These are phyloP conservation scores for Lamprotornis superbus DNA, from an alignment of 2,113 vertebrate species.

Conservation along the genomic window DNA sequence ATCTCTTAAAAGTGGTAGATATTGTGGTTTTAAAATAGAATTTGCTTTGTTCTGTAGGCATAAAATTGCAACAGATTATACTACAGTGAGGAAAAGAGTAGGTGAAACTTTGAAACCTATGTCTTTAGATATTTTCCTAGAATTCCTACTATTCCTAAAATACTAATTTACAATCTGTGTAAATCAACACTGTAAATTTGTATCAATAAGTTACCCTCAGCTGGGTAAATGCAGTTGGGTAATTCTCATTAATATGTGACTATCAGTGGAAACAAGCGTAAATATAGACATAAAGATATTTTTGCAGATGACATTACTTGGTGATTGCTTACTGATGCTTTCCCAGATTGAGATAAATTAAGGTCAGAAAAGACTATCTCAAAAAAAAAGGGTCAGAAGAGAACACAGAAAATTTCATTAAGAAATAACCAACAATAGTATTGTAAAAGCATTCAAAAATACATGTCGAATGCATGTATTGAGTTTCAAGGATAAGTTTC, in stretches of 20 bases:
- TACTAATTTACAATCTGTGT: neutral
- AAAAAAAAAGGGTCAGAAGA: neutral
- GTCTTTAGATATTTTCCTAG: neutral
- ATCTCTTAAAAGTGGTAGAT: neutral
- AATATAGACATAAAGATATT: neutral
- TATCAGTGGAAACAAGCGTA: neutral
- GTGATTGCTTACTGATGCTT: neutral
- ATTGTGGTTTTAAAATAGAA: neutral
- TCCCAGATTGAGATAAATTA: neutral
- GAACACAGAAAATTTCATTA: neutral
- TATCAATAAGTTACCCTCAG: neutral
- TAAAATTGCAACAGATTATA: neutral
- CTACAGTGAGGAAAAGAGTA: neutral
- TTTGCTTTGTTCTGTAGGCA: rapidly evolving
- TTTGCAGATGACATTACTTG: neutral
- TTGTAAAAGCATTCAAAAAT: neutral
- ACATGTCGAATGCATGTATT: neutral
- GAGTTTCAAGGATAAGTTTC: neutral
- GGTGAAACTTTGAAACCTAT: neutral
- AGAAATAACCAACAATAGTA: neutral
- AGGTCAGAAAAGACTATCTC: neutral
- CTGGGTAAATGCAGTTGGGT: neutral
- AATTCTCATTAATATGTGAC: too few relatives aligned
- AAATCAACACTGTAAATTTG: neutral
- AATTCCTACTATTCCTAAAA: neutral